Conservation (phyloP, 2,888 invertebrate genomes). For the Petrophora chlorosata region DNA sequence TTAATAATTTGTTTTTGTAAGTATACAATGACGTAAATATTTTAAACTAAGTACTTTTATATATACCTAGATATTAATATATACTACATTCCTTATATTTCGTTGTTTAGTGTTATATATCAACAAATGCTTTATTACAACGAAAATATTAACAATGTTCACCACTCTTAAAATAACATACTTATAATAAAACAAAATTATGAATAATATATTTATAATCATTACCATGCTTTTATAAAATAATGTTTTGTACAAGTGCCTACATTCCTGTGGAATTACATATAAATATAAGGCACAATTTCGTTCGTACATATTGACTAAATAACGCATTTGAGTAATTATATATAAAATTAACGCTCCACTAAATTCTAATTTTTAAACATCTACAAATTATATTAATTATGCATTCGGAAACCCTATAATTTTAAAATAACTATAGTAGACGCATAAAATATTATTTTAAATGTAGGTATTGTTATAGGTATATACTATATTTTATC, state of each 20-base stretch:
- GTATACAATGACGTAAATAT: constrained; percentile 2
- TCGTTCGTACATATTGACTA: constrained; percentile 25
- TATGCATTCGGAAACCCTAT: not conserved
- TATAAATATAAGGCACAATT: constrained; percentile 28
- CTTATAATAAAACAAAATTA: constrained; percentile 4
- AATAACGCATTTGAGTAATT: constrained; percentile 11
- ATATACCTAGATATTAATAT: constrained; percentile 11
- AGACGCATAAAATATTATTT: too few species aligned
- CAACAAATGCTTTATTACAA: constrained; percentile 31
- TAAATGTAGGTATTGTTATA: too few species aligned
- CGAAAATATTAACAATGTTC: constrained; percentile 10
- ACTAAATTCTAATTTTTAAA: not conserved
- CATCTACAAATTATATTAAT: constrained; percentile 1
- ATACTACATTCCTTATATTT: constrained; percentile 9
- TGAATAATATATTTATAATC: constrained; percentile 8
- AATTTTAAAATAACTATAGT: too few species aligned
- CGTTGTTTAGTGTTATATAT: constrained; percentile 25
- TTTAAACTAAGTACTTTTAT: too few species aligned
- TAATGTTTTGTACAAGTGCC: constrained; percentile 28
- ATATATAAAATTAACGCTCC: not conserved
- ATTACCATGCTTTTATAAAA: constrained; percentile 21
- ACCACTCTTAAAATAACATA: constrained; percentile 1
- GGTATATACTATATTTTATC: too few species aligned
- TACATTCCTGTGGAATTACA: constrained; percentile 19
- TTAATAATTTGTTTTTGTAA: constrained; percentile 2